Base-by-base conservation (phyloP, 2,113 vertebrate species). In the Oenanthe oenanthe region DNA sequence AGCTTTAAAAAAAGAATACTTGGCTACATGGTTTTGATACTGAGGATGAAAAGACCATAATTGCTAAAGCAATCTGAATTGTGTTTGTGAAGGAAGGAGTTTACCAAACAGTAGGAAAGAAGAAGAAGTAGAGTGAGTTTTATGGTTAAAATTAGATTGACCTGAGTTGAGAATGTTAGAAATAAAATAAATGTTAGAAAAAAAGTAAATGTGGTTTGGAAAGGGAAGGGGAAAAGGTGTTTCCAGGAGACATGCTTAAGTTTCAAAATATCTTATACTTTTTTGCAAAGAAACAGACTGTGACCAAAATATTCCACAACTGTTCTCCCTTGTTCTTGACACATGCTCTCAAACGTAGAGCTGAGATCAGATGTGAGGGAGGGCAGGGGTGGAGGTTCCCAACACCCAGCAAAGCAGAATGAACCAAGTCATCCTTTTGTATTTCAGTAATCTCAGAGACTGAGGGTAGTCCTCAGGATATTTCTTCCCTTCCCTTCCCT, bases 381-480 rank as follows among this genome's bases (percentile, higher is more conserved):
- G 43, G 19, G 34, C 60, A 83, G 13, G 26, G 17, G 21, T 66
- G 68, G 85, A 93, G 38, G 25, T 73, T 93, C 50, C 65, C 58
- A 81, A 63, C 32, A 79, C 42, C 68, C 92, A 57, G 54, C 26
- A 16, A 92, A 92, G 62, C 32, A 86, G n/a, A 87, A 88, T 92
- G 40, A 80, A 65, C 26, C 28, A n/a, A 87, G 28, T 72, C 61
- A 90, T 95, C 78, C 43, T 93, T 97, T 73, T 38, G 38, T 54
- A 94, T 89, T 96, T 95, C 61, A 73, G 81, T 90, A 85, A 73
- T 65, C 50, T 92, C 58, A 94, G 40, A 51, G 38, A 84, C 53
- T 73, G 74, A 76, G 60, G 76, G 13, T 36, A 72, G 92, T 73
- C n/a, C 83, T 60, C 45, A 91, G 24, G 25, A 31, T 88, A 34